Evolutionary conservation across 2,113 vertebrate genomes (phyloP), one percentile per base, ranked within the genome.

Genomic region (Alosa alosa): DNA sequence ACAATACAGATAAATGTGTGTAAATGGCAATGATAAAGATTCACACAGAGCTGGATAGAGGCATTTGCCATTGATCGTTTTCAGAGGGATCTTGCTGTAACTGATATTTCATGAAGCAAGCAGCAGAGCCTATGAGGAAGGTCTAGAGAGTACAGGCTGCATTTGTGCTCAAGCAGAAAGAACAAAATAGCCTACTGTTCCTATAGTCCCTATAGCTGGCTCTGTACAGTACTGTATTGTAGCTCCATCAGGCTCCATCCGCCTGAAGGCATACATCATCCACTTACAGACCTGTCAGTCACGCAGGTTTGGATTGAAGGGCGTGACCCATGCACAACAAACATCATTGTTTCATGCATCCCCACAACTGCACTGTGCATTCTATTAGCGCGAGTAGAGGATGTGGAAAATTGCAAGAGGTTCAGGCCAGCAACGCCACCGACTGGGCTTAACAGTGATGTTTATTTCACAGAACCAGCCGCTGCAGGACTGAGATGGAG

Each of bases 181-280:
- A 39, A 78, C 44, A 75, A 81, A 82, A 86, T 82, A 10, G 75
- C 36, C 22, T 68, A 57, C 10, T 72, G 6, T n/a, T 72, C 36
- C 25, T 0, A 72, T 2, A 52, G 50, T 1, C 18, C 4, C 25
- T 25, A 5, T 64, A 82, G 47, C 39, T 41, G n/a, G 72, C 82
- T 87, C 81, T 50, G 75, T 86, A 49, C 15, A 15, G 72, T 47
- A 68, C 31, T 31, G 31, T 31, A 31, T 31, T 31, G 31, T 11
- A 84, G 22, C 25, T 39, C 49, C 41, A 83, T 89, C 86, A 44
- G 57, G 89, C 81, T 88, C 83, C 39, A 82, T 89, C 64, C 84
- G 64, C 18, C n/a, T 82, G 10, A 3, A 15, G 18, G 20, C 44
- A 36, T 88, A 60, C 88, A 84, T 88, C 82, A 68, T 44, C 44